These are phyloP conservation scores for Nomada hirtipes DNA, from an alignment of 2,888 invertebrate genomes.

Conservation along the genomic window DNA sequence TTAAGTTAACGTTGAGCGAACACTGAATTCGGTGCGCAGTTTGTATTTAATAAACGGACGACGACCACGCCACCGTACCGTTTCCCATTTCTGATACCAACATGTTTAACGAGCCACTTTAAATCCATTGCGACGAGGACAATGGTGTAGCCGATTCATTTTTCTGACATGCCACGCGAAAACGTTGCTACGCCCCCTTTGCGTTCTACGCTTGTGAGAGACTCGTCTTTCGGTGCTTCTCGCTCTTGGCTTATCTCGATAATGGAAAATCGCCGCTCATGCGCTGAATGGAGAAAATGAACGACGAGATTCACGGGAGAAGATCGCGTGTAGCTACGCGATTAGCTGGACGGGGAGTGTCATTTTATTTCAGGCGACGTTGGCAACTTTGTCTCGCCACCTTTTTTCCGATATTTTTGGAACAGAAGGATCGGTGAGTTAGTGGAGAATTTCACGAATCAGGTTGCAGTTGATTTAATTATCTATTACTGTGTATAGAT, in stretches of 20 bases:
- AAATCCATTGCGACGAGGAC: constrained; percentile 13
- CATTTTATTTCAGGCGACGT: neutral
- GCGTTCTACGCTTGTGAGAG: constrained; percentile 53
- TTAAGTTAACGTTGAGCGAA: constrained; percentile 47
- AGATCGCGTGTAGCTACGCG: neutral
- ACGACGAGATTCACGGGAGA: neutral
- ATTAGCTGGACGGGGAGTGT: neutral
- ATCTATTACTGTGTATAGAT: neutral
- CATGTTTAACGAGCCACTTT: neutral
- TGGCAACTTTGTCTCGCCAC: neutral
- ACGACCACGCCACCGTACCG: constrained; percentile 50
- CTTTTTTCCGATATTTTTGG: neutral
- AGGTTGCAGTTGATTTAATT: neutral
- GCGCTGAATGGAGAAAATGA: neutral
- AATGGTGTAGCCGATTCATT: neutral
- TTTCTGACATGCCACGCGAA: too few species aligned
- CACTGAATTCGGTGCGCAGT: constrained; percentile 56
- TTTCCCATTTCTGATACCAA: constrained; percentile 28
- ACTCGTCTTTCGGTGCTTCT: neutral
- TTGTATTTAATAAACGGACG: constrained; percentile 62
- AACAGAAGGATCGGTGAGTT: neutral
- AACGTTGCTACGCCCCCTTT: neutral
- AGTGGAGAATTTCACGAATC: neutral
- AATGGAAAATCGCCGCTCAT: constrained; percentile 3
- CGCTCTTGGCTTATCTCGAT: constrained; percentile 13